Percentiles rank a stretch among this genome's conserved stretches.
These are phyloP conservation scores for Drosophila paulistorum DNA, from an alignment of 1,140 invertebrate species.

Conservation along the genomic window DNA sequence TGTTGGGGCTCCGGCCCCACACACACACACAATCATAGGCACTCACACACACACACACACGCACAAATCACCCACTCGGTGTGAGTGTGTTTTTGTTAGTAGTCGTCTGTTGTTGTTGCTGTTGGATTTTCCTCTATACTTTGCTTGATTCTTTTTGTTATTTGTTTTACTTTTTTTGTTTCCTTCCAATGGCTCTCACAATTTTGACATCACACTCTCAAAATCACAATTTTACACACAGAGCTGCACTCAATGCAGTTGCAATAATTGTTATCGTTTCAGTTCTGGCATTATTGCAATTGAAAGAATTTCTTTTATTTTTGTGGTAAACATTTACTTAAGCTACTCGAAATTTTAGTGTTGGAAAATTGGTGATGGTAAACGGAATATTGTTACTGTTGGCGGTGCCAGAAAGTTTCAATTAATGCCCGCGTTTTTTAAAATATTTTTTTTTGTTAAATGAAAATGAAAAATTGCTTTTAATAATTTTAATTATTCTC, in stretches of 20 bases:
- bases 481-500: too few species aligned
- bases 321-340: background rate
- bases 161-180: background rate
- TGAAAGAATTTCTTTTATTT: slow-evolving; percentile 6
- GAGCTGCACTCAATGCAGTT: slow-evolving; percentile 7
- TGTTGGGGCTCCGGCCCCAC: slow-evolving; percentile 5
- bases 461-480: too few species aligned
- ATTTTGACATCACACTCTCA: background rate
- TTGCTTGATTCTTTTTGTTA: too few species aligned
- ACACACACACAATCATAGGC: background rate
- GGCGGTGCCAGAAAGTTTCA: too few species aligned
- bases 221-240: background rate
- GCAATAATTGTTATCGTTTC: slow-evolving; percentile 3
- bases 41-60: background rate
- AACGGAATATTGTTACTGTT: too few species aligned
- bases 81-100: slow-evolving; percentile 7
- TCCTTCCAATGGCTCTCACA: background rate
- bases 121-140: too few species aligned
- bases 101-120: too few species aligned
- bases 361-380: too few species aligned
- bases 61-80: background rate
- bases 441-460: too few species aligned
- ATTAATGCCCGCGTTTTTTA: too few species aligned
- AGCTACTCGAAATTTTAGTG: too few species aligned
- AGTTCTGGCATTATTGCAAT: slow-evolving; percentile 1